Conservation (phyloP, 2,797 vertebrate genomes). For the Protosalanx chinensis region DNA sequence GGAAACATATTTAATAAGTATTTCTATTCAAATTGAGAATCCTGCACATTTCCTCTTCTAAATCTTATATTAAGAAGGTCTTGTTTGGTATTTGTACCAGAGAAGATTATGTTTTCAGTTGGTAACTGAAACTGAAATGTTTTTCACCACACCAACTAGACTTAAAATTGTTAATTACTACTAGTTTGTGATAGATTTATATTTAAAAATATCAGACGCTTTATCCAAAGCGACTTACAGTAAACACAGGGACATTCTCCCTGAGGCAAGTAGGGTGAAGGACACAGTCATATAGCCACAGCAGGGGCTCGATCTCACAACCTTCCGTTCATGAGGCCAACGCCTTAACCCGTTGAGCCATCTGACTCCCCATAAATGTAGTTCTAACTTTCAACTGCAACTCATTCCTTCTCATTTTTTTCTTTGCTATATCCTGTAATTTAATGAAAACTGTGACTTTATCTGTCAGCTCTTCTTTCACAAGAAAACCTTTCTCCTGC, state of each 20-base stretch:
- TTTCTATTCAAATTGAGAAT: not conserved
- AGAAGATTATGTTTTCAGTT: not conserved
- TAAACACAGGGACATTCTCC: no score
- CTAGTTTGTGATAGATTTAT: conserved; percentile 27
- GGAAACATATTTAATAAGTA: not conserved
- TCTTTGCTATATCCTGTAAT: conserved; percentile 46
- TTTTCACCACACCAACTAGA: not conserved
- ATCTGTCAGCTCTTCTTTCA: conserved; percentile 37
- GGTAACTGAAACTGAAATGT: not conserved
- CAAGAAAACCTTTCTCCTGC: conserved; percentile 37
- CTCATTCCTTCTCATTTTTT: conserved; percentile 28
- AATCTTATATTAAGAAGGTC: not conserved
- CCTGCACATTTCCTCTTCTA: not conserved
- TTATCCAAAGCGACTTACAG: no score
- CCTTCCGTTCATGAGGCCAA: no score
- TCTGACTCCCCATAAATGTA: not conserved
- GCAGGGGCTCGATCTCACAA: no score
- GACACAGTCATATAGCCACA: no score
- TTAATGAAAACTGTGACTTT: conserved; percentile 27
- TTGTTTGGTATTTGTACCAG: not conserved
- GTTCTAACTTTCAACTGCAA: conserved; percentile 16
- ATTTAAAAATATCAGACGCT: no score
- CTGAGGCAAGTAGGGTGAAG: no score
- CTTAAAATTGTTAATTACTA: conserved; percentile 44
- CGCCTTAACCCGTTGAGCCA: no score